Percentiles rank a stretch among this genome's conserved stretches.
These are phyloP conservation scores for Mactromeris polynyma DNA, from an alignment of 2,888 invertebrate genomes.

Conservation along the genomic window DNA sequence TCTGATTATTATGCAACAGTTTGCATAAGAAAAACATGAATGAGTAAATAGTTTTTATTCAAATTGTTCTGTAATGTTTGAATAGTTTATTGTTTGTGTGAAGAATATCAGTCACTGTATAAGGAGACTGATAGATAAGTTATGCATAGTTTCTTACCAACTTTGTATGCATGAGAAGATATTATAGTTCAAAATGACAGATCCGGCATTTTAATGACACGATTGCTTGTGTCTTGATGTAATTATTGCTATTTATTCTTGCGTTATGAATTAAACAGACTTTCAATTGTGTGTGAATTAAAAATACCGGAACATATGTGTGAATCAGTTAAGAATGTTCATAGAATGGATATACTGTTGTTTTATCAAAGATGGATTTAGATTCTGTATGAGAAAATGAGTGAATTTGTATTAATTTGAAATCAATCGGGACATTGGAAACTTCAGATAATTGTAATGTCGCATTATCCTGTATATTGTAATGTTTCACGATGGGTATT, in stretches of 20 bases:
- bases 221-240: slow-evolving; percentile 32
- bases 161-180: slow-evolving; percentile 36
- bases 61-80: neutral
- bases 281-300: neutral
- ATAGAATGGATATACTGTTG: neutral
- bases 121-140: neutral
- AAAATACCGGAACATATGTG: neutral
- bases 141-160: neutral
- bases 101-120: neutral
- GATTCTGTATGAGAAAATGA: neutral
- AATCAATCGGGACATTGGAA: neutral
- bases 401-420: neutral
- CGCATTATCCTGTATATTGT: slow-evolving; percentile 65
- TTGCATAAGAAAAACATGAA: neutral
- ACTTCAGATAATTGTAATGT: slow-evolving; percentile 19
- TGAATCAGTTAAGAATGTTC: neutral
- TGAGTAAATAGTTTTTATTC: neutral
- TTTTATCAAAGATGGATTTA: neutral
- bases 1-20: neutral
- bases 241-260: slow-evolving; percentile 13
- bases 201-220: slow-evolving; percentile 43
- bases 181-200: slow-evolving; percentile 33
- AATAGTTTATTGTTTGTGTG: neutral
- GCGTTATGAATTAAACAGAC: slow-evolving; percentile 8
- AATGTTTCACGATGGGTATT: slow-evolving; percentile 71